phyloP scores from a whole-genome alignment of 2,113 vertebrate genomes.

The Entelurus aequoreus region DNA sequence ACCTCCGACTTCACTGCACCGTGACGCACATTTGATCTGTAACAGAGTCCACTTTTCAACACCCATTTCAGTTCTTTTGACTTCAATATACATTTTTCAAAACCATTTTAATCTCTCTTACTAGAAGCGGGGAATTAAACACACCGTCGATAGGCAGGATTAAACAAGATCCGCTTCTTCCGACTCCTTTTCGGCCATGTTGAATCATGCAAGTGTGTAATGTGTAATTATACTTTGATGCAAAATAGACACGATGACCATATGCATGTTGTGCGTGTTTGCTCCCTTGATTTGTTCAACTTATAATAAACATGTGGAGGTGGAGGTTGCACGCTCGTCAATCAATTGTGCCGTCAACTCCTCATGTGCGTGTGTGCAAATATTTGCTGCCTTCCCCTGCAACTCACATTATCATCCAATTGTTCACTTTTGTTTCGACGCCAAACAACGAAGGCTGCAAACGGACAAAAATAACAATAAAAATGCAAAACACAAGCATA shows the following conservation, averaged over 20 bases:
- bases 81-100: background rate
- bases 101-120: too few species aligned
- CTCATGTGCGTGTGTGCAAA: background rate
- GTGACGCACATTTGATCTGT: slow-evolving; percentile 31
- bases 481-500: too few species aligned
- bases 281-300: slow-evolving; percentile 38
- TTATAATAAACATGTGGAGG: slow-evolving; percentile 40
- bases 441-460: too few species aligned
- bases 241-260: background rate
- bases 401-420: too few species aligned
- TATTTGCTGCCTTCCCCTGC: background rate
- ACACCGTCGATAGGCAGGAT: too few species aligned
- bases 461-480: too few species aligned
- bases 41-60: slow-evolving; percentile 6
- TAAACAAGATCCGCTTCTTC: too few species aligned
- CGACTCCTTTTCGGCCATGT: too few species aligned
- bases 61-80: background rate
- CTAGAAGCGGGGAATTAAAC: too few species aligned
- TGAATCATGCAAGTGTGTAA: too few species aligned
- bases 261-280: slow-evolving; percentile 20
- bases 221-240: too few species aligned
- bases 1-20: slow-evolving; percentile 16
- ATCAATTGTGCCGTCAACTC: slow-evolving; percentile 31
- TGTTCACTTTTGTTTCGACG: too few species aligned
- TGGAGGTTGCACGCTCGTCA: slow-evolving; percentile 9